A percentile compares a stretch with the other conserved stretches of the same genome.
These are phyloP conservation scores for Chromis chromis DNA, from an alignment of 2,797 vertebrate genomes.

Conservation along the genomic window DNA sequence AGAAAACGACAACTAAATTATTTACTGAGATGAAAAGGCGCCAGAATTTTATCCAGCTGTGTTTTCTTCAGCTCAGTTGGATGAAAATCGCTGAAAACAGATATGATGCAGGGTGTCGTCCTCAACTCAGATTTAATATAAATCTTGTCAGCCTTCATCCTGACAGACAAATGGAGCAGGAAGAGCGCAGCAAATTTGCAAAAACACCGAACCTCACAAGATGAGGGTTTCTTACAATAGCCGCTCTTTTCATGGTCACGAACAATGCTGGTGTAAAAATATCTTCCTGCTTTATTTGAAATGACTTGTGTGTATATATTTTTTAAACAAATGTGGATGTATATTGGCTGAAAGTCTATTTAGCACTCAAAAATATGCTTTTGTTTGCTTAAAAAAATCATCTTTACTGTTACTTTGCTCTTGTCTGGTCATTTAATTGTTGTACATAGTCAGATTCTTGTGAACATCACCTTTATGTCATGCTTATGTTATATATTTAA, in stretches of 20 bases:
- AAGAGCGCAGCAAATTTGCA: not conserved
- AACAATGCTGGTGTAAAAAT: not conserved
- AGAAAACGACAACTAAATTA: constrained; percentile 63
- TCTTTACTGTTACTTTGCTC: not conserved
- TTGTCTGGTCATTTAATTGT: not conserved
- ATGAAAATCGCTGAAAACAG: not conserved
- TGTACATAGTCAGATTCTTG: not conserved
- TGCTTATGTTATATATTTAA: not conserved
- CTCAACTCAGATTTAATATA: not conserved
- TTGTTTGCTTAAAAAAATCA: constrained; percentile 3
- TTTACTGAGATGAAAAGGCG: not conserved
- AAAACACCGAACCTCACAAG: not conserved
- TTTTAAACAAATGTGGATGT: not conserved
- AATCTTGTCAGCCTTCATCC: not conserved
- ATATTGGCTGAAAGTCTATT: constrained; percentile 16
- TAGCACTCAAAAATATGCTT: not conserved
- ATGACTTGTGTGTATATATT: not conserved
- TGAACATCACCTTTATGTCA: no score
- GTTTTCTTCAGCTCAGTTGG: not conserved
- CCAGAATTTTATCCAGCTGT: not conserved
- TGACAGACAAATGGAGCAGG: constrained; percentile 1
- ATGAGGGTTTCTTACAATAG: not conserved
- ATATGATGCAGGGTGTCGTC: not conserved
- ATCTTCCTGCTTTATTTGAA: not conserved
- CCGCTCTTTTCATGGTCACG: not conserved